These are phyloP conservation scores for Diadegma fenestrale DNA, from an alignment of 2,888 invertebrate species.

Conservation along the genomic window DNA sequence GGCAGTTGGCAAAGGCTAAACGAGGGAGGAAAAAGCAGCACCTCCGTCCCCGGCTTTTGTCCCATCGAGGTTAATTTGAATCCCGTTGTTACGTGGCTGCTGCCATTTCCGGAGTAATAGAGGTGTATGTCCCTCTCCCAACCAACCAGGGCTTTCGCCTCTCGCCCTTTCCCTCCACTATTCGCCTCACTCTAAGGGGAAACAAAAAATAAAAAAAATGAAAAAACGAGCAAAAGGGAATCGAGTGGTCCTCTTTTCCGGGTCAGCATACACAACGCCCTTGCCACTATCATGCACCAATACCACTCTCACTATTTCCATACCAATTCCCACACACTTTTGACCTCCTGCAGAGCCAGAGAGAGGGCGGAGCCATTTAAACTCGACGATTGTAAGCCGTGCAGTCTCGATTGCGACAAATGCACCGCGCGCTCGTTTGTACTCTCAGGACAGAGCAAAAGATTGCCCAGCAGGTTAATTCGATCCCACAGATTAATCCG, in stretches of 20 bases:
- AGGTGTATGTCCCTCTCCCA: conserved; percentile 47
- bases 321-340: conserved; percentile 54
- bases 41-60: conserved; percentile 51
- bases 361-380: conserved; percentile 49
- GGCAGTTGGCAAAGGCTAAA: conserved; percentile 4
- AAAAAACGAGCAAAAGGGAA: conserved; percentile 42
- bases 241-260: conserved; percentile 48
- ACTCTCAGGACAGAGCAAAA: conserved; percentile 27
- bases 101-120: conserved; percentile 65
- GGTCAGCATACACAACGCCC: conserved; percentile 16
- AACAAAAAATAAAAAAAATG: conserved; percentile 38
- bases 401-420: conserved; percentile 34
- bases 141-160: conserved; percentile 40
- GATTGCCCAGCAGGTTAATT: conserved; percentile 51
- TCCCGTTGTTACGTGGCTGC: conserved; percentile 69
- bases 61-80: conserved; percentile 68
- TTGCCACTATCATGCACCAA: conserved; percentile 29
- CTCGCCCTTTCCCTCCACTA: background rate
- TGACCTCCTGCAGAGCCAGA: conserved; percentile 7
- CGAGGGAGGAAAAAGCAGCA: conserved; percentile 40
- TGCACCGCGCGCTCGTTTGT: conserved; percentile 24
- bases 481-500: conserved; percentile 50
- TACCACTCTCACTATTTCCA: conserved; percentile 34
- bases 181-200: background rate
- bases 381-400: conserved; percentile 50